phyloP scores from a whole-genome alignment of 2,888 invertebrate genomes.

The Arenicola marina region DNA sequence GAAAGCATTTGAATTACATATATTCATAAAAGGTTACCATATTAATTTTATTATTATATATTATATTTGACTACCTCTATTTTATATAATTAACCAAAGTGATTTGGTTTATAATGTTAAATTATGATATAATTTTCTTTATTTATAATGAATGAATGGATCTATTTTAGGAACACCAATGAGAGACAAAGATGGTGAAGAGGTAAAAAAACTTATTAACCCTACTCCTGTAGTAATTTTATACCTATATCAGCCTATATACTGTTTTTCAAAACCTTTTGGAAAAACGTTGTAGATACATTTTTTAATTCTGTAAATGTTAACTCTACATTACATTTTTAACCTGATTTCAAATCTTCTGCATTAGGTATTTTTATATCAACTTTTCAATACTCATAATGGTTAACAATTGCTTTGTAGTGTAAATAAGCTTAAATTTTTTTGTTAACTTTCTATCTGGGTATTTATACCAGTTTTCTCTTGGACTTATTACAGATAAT shows the following conservation, averaged over 20 bases:
- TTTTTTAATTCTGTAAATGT: conserved; percentile 1
- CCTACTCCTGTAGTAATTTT: neutral
- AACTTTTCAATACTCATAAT: no score
- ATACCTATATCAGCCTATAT: neutral
- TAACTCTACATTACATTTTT: neutral
- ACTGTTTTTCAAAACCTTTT: no score
- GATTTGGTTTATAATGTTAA: neutral
- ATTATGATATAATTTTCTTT: neutral
- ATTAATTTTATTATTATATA: neutral
- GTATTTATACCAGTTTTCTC: neutral
- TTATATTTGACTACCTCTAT: neutral
- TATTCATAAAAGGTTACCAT: no score
- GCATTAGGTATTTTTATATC: neutral
- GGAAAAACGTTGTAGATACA: no score
- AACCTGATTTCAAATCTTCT: neutral
- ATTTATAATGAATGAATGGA: neutral
- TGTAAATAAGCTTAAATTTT: neutral
- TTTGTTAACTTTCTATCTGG: conserved; percentile 26
- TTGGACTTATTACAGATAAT: conserved; percentile 42
- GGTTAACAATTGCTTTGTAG: no score
- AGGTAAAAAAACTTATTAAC: conserved; percentile 66
- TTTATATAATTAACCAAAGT: neutral
- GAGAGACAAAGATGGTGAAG: conserved; percentile 73
- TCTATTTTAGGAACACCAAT: conserved; percentile 77
- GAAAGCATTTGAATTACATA: neutral